Percentiles rank a stretch among this genome's conserved stretches.
Conservation (phyloP, 2,888 invertebrate genomes). For the Dinocampus coccinellae region DNA sequence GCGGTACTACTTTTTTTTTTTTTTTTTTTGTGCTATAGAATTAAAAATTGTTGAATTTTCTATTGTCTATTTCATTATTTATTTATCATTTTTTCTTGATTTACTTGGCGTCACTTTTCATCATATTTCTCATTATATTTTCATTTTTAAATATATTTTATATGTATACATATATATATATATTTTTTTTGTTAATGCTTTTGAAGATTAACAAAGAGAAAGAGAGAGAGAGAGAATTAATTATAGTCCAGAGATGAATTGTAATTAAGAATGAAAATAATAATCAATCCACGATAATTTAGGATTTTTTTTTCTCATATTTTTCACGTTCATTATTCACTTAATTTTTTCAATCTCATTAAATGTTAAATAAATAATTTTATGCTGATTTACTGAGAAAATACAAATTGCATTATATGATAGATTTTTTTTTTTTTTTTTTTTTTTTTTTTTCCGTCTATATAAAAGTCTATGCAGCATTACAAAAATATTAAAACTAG, state of each 20-base stretch:
- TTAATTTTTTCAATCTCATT: neutral
- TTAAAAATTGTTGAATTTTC: constrained; percentile 9
- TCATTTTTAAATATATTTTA: neutral
- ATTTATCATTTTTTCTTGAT: neutral
- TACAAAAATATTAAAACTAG: constrained; percentile 70
- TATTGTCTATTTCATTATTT: neutral
- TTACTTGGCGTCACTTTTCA: constrained; percentile 23
- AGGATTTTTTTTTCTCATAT: neutral
- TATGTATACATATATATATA: neutral
- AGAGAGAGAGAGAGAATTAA: too few species aligned
- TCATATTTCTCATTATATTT: neutral
- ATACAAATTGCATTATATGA: neutral
- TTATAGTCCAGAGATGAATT: too few species aligned
- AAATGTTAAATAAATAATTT: neutral
- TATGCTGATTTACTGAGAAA: neutral
- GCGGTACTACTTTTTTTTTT: constrained; percentile 42
- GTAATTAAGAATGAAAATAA: too few species aligned
- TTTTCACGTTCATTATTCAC: neutral
- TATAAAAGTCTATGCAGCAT: constrained; percentile 61
- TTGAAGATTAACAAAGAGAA: too few species aligned
- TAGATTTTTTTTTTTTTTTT: neutral
- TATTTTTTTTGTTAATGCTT: too few species aligned
- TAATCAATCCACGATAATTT: neutral
- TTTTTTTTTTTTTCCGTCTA: constrained; percentile 27
- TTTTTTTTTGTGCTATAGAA: constrained; percentile 42